Percentiles rank a stretch among this genome's conserved stretches.
Conservation (phyloP, 2,113 vertebrate genomes). For the Capreolus pygargus region DNA sequence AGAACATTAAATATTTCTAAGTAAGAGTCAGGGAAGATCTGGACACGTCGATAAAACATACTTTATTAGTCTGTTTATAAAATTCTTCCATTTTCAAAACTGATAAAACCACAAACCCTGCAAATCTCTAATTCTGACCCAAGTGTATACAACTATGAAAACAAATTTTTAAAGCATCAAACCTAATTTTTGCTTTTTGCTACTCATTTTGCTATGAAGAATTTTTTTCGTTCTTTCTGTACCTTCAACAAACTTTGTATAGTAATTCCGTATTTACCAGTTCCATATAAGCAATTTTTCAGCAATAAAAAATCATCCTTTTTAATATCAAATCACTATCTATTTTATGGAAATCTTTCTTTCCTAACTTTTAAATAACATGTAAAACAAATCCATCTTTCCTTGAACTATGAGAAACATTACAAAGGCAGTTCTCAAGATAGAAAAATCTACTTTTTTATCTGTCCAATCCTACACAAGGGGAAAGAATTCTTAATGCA, state of each 20-base stretch:
- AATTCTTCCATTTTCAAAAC: conserved; percentile 37
- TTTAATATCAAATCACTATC: background rate
- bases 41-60: background rate
- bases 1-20: conserved; percentile 43
- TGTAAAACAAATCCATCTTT: conserved; percentile 16
- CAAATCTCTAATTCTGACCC: background rate
- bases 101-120: background rate
- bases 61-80: background rate
- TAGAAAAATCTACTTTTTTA: background rate
- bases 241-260: conserved; percentile 1
- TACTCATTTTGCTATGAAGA: background rate
- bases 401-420: background rate
- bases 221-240: background rate
- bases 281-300: background rate
- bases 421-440: background rate
- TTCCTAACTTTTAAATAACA: background rate
- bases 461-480: background rate
- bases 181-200: background rate
- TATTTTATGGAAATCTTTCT: conserved; percentile 7
- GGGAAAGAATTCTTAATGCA: background rate
- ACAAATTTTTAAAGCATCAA: background rate
- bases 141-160: conserved; percentile 30
- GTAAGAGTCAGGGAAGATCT: background rate
- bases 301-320: conserved; percentile 2
- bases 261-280: background rate